Evolutionary conservation across 2,113 vertebrate genomes (phyloP).

Genomic region (Psittacara wagleri): DNA sequence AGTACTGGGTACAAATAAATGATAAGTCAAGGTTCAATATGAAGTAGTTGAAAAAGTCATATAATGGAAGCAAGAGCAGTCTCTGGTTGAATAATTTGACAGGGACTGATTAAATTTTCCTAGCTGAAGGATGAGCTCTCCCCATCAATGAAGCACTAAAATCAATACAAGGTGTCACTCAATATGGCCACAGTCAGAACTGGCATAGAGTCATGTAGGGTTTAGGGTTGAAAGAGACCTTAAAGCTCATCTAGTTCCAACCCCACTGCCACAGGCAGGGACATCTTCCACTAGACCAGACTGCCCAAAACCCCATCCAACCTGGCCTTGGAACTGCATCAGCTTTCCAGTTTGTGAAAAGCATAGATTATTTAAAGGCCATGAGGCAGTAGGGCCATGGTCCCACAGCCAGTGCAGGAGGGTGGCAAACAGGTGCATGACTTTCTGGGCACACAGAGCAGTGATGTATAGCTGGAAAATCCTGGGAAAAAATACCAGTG

Average conservation of each 20-base stretch:
- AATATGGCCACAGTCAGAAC: background rate
- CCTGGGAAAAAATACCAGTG: background rate
- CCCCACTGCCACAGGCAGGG: background rate
- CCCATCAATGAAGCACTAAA: background rate
- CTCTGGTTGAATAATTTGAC: background rate
- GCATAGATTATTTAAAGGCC: background rate
- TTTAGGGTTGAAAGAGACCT: background rate
- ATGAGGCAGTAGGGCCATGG: background rate
- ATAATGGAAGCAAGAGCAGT: background rate
- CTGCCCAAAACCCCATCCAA: background rate
- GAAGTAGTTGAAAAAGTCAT: background rate
- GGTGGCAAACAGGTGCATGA: background rate
- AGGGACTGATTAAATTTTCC: background rate
- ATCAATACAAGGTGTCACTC: background rate
- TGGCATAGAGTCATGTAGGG: background rate
- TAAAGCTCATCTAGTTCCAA: background rate
- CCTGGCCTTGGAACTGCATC: background rate
- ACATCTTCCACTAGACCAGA: background rate
- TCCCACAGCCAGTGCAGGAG: background rate
- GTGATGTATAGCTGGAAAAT: background rate
- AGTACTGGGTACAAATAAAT: background rate
- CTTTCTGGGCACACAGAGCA: background rate
- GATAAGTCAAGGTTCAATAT: background rate
- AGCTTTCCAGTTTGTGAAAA: background rate
- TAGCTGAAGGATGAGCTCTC: background rate